Evolutionary conservation across 2,797 vertebrate genomes (phyloP).

Genomic region (Percopsis omiscomaycus): DNA sequence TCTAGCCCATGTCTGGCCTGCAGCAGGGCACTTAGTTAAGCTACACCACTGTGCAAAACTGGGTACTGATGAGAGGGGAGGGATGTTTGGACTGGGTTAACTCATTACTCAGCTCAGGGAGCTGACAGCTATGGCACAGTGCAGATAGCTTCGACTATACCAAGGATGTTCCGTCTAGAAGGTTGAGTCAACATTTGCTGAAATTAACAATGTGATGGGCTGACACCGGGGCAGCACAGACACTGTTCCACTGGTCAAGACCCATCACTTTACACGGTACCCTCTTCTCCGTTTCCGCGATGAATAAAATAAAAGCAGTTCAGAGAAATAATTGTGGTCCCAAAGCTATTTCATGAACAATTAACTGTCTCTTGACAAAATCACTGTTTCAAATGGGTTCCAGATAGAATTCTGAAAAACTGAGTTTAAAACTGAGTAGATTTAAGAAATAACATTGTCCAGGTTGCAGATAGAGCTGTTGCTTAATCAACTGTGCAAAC

Average conservation of each 20-base stretch:
- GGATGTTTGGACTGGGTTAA: slow-evolving; percentile 15
- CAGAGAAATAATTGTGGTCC: slow-evolving; percentile 19
- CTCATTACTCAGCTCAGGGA: slow-evolving; percentile 13
- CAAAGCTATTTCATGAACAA: slow-evolving; percentile 27
- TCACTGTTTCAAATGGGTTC: slow-evolving; percentile 18
- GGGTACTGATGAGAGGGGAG: slow-evolving; percentile 33
- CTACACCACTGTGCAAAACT: slow-evolving; percentile 73
- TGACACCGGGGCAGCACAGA: slow-evolving; percentile 18
- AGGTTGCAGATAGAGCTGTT: slow-evolving; percentile 29
- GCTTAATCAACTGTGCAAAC: slow-evolving; percentile 50
- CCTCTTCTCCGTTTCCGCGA: slow-evolving; percentile 13
- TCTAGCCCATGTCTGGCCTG: slow-evolving; percentile 50
- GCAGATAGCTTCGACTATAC: slow-evolving; percentile 14
- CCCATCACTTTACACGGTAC: slow-evolving; percentile 6
- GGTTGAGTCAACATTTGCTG: slow-evolving; percentile 17
- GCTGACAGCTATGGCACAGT: neutral
- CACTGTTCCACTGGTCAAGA: slow-evolving; percentile 12
- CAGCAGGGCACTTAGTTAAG: slow-evolving; percentile 44
- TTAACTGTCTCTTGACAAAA: slow-evolving; percentile 12
- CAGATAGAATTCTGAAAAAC: slow-evolving; percentile 12
- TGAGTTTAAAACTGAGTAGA: slow-evolving; percentile 26
- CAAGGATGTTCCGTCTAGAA: slow-evolving; percentile 21
- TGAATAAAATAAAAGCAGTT: slow-evolving; percentile 25
- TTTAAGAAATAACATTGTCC: slow-evolving; percentile 26
- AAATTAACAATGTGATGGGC: slow-evolving; percentile 10